phyloP scores from a whole-genome alignment of 2,113 vertebrate species.

The Junco hyemalis region DNA sequence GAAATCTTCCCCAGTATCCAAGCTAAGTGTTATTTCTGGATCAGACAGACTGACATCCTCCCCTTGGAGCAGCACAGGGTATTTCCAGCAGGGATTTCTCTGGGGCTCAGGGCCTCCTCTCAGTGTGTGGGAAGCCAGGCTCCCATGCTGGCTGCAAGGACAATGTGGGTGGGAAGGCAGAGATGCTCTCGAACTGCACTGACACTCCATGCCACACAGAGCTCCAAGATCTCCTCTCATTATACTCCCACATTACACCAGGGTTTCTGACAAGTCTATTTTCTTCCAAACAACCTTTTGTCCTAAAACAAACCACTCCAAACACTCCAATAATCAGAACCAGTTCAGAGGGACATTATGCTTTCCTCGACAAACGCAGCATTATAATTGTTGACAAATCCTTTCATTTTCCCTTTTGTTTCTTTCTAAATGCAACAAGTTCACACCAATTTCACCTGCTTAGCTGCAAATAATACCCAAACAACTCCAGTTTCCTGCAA shows the following conservation, averaged over 20 bases:
- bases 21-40: not conserved
- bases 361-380: not conserved
- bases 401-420: not conserved
- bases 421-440: not conserved
- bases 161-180: not conserved
- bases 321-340: not conserved
- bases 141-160: not conserved
- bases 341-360: not conserved
- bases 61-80: not conserved
- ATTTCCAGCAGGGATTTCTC: not conserved
- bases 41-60: not conserved
- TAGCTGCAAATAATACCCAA: not conserved
- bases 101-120: not conserved
- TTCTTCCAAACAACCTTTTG: slow-evolving; percentile 11
- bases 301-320: slow-evolving; percentile 18
- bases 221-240: not conserved
- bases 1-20: not conserved
- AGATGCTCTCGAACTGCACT: not conserved
- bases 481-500: not conserved
- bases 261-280: not conserved
- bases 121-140: not conserved
- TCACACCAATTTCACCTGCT: not conserved
- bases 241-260: not conserved
- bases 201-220: not conserved
- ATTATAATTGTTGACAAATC: not conserved